A percentile compares a stretch with the other conserved stretches of the same genome.
phyloP scores from a whole-genome alignment of 30 jellyfish, hydroid and myxozoan genomes.

The Turritopsis rubra region DNA sequence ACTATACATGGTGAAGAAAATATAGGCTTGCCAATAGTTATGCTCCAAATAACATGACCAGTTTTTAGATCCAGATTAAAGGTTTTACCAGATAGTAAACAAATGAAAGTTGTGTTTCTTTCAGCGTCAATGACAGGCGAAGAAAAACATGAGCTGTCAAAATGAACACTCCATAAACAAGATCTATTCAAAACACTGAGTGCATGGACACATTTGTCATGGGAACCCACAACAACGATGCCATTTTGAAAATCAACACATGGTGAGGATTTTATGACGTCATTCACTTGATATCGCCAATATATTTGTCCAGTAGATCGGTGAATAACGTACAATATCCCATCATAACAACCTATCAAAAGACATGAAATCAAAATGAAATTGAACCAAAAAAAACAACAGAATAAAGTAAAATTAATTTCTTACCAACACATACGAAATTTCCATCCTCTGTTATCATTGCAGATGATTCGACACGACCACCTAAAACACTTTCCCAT shows the following conservation, averaged over 20 bases:
- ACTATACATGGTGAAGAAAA: constrained; percentile 50
- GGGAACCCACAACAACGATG: constrained; percentile 56
- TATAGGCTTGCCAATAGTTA: constrained; percentile 42
- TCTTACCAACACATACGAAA: constrained; percentile 64
- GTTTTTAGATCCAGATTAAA: constrained; percentile 19
- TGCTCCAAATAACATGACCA: constrained; percentile 48
- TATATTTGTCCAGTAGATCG: constrained; percentile 33
- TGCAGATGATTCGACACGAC: constrained; percentile 81
- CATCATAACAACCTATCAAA: constrained; percentile 78
- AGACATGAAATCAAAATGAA: not conserved
- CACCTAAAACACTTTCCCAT: constrained; percentile 61
- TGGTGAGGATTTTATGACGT: constrained; percentile 67
- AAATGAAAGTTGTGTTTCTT: constrained; percentile 21
- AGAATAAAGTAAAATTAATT: not conserved
- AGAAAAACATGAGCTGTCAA: constrained; percentile 62
- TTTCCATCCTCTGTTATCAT: constrained; percentile 59
- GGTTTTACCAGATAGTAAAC: constrained; percentile 45
- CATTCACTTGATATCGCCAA: constrained; percentile 60
- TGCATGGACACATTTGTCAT: constrained; percentile 56
- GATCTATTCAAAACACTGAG: constrained; percentile 24
- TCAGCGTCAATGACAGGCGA: constrained; percentile 50
- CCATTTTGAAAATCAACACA: constrained; percentile 27
- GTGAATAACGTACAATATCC: constrained; percentile 42
- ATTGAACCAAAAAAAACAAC: not conserved
- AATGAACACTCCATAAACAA: constrained; percentile 36